Base-by-base conservation (phyloP, 2,113 vertebrate genomes). In the Crotophaga sulcirostris region DNA sequence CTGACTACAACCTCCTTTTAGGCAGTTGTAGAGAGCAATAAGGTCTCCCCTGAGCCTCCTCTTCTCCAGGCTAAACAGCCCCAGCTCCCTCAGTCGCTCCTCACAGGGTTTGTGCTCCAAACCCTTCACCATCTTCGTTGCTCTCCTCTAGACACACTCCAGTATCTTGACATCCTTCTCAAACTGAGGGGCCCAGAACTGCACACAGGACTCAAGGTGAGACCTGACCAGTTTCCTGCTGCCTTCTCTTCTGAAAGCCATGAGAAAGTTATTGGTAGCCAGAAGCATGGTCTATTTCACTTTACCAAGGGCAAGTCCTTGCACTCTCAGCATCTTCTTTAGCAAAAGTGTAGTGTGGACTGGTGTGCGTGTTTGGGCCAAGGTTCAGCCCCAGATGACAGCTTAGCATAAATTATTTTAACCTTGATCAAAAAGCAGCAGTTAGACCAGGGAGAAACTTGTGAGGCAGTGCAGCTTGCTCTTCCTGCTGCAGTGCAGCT, bases 391-490 rank as follows among this genome's bases (percentile, higher is more conserved):
- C 91, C 36, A 34, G 58, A 72, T 38, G 59, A 55, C 42, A 56
- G 36, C 68, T 92, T 40, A 40, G 25, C 75, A 64, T 56, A 81
- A 87, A 87, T 70, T 51, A 42, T 74, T 86, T 88, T 93, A 82
- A 90, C 89, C 75, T 96, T 90, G 89, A 29, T 83, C 67, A 85
- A 69, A 72, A 82, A 76, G 84, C 84, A 87, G 87, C 52, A 75
- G 60, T 29, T 31, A 91, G 69, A 52, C 33, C 28, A 76, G 23
- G 1, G 4, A 33, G 72, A 76, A 68, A 13, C 74, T 51, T 49
- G 10, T 42, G 11, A 76, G 66, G 29, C 66, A 26, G 8, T 51
- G 58, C 3, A 7, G 25, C 38, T 52, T 52, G n/a, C 91, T 52
- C 60, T 8, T 68, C 66, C 62, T 59, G 55, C 67, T 90, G 85